A percentile compares a stretch with the other conserved stretches of the same genome.
Conservation (phyloP, 2,113 vertebrate species). For the Siniperca knerii region DNA sequence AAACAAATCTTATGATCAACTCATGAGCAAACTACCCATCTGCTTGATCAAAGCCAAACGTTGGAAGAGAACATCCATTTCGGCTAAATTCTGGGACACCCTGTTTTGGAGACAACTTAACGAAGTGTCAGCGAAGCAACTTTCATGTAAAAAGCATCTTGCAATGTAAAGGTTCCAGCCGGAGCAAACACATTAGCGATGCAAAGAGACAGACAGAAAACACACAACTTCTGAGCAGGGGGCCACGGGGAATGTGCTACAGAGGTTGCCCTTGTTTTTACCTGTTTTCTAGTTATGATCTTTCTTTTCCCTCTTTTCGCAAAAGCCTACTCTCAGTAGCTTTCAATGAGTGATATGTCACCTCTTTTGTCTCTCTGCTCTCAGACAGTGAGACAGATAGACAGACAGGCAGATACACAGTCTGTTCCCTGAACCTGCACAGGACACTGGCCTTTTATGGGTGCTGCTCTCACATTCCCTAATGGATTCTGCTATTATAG, state of each 20-base stretch:
- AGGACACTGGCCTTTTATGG: slow-evolving; percentile 53
- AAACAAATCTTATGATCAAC: slow-evolving; percentile 59
- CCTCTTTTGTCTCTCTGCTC: slow-evolving; percentile 24
- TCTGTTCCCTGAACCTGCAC: slow-evolving; percentile 37
- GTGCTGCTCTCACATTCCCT: slow-evolving; percentile 50
- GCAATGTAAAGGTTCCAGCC: not conserved
- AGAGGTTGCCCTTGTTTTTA: slow-evolving; percentile 14
- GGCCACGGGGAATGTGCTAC: slow-evolving; percentile 17
- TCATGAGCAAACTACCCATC: slow-evolving; percentile 34
- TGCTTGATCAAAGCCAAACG: slow-evolving; percentile 24
- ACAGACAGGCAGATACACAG: slow-evolving; percentile 21
- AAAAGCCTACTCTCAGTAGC: slow-evolving; percentile 9
- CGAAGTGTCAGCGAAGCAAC: not conserved
- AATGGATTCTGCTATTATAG: slow-evolving; percentile 55
- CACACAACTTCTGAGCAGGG: not conserved
- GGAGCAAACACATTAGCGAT: not conserved
- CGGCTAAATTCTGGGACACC: not conserved
- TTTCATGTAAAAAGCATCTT: slow-evolving; percentile 17
- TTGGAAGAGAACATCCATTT: not conserved
- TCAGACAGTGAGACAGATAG: slow-evolving; percentile 7
- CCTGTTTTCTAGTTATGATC: slow-evolving; percentile 13
- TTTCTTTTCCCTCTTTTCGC: slow-evolving; percentile 3
- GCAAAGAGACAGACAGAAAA: slow-evolving; percentile 19
- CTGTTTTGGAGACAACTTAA: not conserved
- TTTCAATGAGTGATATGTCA: slow-evolving; percentile 26